Percentiles rank a stretch among this genome's conserved stretches.
Evolutionary conservation across 2,113 vertebrate species (phyloP).

Genomic region (Scopus umbretta): DNA sequence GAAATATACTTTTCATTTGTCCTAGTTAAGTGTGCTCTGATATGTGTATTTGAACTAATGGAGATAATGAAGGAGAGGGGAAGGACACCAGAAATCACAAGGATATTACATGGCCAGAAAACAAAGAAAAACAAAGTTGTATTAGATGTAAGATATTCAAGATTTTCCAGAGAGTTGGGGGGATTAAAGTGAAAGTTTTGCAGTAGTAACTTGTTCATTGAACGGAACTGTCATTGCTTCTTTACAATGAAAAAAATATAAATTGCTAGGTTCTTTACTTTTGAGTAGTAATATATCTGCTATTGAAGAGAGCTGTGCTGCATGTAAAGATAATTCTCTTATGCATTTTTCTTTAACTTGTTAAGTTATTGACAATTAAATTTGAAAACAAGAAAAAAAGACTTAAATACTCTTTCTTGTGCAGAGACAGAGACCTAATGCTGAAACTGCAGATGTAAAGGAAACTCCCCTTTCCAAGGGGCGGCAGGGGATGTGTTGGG

Average conservation of each 20-base stretch:
- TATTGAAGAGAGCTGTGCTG: not conserved
- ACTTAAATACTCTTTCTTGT: not conserved
- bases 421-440: not conserved
- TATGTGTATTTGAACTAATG: not conserved
- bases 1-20: not conserved
- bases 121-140: not conserved
- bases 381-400: not conserved
- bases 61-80: not conserved
- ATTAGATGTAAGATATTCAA: not conserved
- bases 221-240: not conserved
- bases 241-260: not conserved
- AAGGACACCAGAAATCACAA: not conserved
- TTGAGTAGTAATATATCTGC: accelerated
- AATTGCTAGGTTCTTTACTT: not conserved
- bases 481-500: not conserved
- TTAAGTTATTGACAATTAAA: not conserved
- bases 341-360: not conserved
- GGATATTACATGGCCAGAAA: not conserved
- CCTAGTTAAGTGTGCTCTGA: not conserved
- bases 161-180: not conserved
- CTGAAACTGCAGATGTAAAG: not conserved
- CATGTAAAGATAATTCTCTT: not conserved
- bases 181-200: not conserved
- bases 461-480: not conserved
- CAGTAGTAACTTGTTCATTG: not conserved